These are phyloP conservation scores for Drosophila neocordata DNA, from an alignment of 1,140 invertebrate species.

Conservation along the genomic window DNA sequence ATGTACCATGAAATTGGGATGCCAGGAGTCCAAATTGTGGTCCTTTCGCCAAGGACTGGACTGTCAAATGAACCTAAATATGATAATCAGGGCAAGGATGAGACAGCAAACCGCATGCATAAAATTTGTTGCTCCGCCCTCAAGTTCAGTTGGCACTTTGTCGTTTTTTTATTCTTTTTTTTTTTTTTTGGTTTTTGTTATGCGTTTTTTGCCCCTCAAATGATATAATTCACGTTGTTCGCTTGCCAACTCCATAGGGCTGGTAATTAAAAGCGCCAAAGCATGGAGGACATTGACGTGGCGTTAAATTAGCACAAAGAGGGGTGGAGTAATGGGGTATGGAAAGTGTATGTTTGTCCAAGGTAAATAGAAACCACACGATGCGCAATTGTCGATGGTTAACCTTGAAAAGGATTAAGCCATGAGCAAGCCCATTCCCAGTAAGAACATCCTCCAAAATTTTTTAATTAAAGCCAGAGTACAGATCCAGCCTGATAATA, in stretches of 20 bases:
- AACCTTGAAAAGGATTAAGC: constrained; percentile 10
- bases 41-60: not conserved
- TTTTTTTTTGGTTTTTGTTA: not conserved
- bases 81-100: constrained; percentile 25
- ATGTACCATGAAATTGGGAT: not conserved
- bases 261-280: constrained; percentile 31
- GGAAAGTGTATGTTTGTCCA: not conserved
- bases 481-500: constrained; percentile 5
- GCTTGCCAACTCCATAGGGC: constrained; percentile 7
- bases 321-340: not conserved
- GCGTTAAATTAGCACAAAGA: constrained; percentile 9
- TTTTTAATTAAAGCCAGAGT: constrained; percentile 16
- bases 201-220: not conserved
- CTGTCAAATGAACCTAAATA: constrained; percentile 21
- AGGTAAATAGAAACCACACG: constrained; percentile 9
- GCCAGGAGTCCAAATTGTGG: not conserved
- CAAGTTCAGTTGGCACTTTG: not conserved
- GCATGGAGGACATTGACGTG: constrained; percentile 21
- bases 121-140: constrained; percentile 17
- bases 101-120: constrained; percentile 6
- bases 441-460: not conserved
- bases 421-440: not conserved
- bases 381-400: constrained; percentile 8
- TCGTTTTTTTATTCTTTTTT: not conserved
- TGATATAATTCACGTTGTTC: constrained; percentile 20